phyloP scores from a whole-genome alignment of 2,797 vertebrate genomes.

The Netta rufina region DNA sequence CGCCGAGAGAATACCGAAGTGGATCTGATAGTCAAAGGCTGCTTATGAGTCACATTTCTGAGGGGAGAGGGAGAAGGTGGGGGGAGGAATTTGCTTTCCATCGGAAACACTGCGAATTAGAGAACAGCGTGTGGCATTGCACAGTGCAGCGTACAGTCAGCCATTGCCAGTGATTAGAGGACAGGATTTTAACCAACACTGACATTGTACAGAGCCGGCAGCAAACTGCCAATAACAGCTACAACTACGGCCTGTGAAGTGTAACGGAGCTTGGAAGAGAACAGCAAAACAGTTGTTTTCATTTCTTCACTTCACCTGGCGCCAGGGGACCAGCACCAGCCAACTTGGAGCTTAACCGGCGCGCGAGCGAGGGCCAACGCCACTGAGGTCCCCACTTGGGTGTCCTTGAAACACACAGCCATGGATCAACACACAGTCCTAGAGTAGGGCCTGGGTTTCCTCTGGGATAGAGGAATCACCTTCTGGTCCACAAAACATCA shows the following conservation, averaged over 20 bases:
- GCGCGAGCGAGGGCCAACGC: neutral
- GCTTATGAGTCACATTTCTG: conserved; percentile 67
- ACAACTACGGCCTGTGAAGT: neutral
- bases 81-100: conserved; percentile 47
- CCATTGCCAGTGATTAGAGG: conserved; percentile 14
- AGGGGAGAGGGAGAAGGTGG: neutral
- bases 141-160: conserved; percentile 26
- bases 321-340: neutral
- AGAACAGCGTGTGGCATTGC: conserved; percentile 31
- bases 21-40: conserved; percentile 59
- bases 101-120: conserved; percentile 52
- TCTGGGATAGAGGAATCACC: neutral
- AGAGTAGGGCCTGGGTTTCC: neutral
- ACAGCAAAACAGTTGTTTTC: neutral
- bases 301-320: neutral
- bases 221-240: conserved; percentile 22
- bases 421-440: neutral
- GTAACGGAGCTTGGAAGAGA: conserved; percentile 24
- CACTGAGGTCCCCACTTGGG: rapidly evolving
- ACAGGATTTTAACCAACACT: conserved; percentile 46
- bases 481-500: conserved; percentile 14
- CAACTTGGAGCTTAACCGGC: neutral
- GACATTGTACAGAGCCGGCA: neutral
- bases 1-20: conserved; percentile 61
- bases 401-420: neutral